A percentile compares a stretch with the other conserved stretches of the same genome.
Conservation (phyloP, 2,113 vertebrate species). For the Tricholaema leucomelas region DNA sequence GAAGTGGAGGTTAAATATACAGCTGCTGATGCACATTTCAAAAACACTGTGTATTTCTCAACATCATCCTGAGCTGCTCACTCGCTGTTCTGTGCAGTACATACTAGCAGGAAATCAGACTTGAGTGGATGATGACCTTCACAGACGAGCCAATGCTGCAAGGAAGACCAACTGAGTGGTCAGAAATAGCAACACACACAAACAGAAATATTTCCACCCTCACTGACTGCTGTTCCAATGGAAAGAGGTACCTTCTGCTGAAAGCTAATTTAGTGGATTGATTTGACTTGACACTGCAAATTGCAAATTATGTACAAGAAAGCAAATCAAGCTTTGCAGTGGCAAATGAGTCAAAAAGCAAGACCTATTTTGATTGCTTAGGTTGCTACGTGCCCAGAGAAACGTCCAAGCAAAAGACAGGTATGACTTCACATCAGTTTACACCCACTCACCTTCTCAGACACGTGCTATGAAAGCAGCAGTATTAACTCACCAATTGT, state of each 20-base stretch:
- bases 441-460: neutral
- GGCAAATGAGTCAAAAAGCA: neutral
- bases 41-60: neutral
- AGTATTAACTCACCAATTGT: neutral
- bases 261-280: neutral
- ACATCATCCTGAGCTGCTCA: neutral
- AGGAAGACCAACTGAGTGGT: neutral
- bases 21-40: neutral
- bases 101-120: neutral
- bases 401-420: neutral
- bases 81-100: neutral
- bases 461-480: neutral
- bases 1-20: neutral
- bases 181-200: neutral
- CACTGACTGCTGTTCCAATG: neutral
- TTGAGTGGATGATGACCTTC: neutral
- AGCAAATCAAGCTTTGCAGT: neutral
- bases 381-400: neutral
- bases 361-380: neutral
- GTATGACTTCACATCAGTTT: neutral
- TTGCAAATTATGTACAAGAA: neutral
- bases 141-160: neutral
- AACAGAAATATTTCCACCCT: neutral
- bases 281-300: neutral
- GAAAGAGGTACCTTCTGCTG: neutral